Conservation (phyloP, 2,888 invertebrate species). For the Acleris laterana region DNA sequence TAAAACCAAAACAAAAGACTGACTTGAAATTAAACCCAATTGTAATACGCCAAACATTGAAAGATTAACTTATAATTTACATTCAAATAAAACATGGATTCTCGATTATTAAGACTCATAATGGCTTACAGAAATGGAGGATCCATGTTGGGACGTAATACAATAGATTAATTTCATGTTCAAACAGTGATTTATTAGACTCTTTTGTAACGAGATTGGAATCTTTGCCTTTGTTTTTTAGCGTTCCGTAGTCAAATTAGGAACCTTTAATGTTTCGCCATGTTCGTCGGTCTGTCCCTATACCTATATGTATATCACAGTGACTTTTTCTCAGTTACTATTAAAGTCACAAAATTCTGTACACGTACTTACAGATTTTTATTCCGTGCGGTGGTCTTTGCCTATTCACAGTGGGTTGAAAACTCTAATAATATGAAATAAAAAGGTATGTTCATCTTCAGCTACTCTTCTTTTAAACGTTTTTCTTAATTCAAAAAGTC, state of each 20-base stretch:
- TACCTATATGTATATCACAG: too few relatives aligned
- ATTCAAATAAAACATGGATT: conserved; percentile 69
- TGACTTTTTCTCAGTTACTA: too few relatives aligned
- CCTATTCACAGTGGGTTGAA: too few relatives aligned
- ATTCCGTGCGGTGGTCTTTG: too few relatives aligned
- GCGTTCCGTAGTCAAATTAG: neutral
- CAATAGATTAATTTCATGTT: conserved; percentile 31
- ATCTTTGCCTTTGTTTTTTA: conserved; percentile 7
- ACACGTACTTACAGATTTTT: too few relatives aligned
- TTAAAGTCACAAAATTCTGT: too few relatives aligned
- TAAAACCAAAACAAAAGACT: neutral
- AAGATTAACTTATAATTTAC: conserved; percentile 42
- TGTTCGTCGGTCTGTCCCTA: too few relatives aligned
- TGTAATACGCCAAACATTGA: neutral
- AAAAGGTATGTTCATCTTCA: too few relatives aligned
- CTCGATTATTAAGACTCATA: conserved; percentile 65
- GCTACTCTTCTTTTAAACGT: too few relatives aligned
- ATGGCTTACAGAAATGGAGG: conserved; percentile 55
- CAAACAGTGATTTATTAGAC: conserved; percentile 29
- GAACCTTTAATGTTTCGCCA: too few relatives aligned
- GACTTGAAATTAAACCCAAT: neutral
- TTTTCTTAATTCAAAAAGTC: too few relatives aligned
- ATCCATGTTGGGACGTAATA: conserved; percentile 57
- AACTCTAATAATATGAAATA: too few relatives aligned
- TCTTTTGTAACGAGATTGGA: conserved; percentile 15